phyloP scores from a whole-genome alignment of 2,888 invertebrate species.

The Erebia aethiops region DNA sequence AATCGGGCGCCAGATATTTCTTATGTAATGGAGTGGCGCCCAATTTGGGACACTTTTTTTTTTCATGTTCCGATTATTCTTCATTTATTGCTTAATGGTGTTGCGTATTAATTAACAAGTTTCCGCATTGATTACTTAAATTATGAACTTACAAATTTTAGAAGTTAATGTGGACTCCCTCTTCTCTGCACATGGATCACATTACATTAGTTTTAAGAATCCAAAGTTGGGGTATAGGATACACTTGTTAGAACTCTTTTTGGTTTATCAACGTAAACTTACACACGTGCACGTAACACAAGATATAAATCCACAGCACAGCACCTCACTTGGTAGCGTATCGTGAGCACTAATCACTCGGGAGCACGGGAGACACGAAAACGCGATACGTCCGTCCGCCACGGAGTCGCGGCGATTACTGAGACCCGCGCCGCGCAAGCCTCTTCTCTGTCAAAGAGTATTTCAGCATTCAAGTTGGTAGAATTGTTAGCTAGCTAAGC shows the following conservation, averaged over 20 bases:
- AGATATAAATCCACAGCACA: constrained; percentile 44
- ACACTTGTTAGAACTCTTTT: constrained; percentile 7
- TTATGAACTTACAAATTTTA: constrained; percentile 35
- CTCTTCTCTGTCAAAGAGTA: constrained; percentile 63
- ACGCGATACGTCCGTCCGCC: constrained; percentile 55
- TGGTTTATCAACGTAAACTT: constrained; percentile 18
- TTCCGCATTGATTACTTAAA: neutral
- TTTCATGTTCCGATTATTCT: neutral
- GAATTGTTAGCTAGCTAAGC: constrained; percentile 55
- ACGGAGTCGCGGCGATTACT: constrained; percentile 64
- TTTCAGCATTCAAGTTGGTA: constrained; percentile 44
- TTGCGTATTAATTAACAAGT: neutral
- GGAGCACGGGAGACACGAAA: constrained; percentile 42
- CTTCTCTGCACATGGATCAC: constrained; percentile 21
- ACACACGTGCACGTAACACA: constrained; percentile 43
- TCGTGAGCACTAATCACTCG: constrained; percentile 65
- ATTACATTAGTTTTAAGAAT: constrained; percentile 27
- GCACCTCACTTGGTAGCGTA: constrained; percentile 43
- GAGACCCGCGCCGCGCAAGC: constrained; percentile 67
- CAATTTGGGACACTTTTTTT: constrained; percentile 37
- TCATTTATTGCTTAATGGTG: neutral
- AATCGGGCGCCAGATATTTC: neutral
- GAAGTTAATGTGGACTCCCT: constrained; percentile 24
- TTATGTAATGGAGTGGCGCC: constrained; percentile 40
- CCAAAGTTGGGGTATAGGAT: neutral